Percentiles rank a stretch among this genome's conserved stretches.
Evolutionary conservation across 2,888 invertebrate species (phyloP).

Genomic region (Rapana venosa): DNA sequence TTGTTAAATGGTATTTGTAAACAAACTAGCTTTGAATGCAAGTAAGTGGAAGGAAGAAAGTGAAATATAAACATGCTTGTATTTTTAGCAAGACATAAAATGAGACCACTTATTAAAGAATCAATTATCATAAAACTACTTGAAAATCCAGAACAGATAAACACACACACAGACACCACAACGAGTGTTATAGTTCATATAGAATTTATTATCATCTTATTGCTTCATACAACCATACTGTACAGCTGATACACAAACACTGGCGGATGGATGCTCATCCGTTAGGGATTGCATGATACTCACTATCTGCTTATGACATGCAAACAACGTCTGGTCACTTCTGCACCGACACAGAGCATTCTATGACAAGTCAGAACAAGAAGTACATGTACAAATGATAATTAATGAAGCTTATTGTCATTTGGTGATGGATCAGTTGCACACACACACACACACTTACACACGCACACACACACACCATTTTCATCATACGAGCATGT

Average conservation of each 20-base stretch:
- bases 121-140: background rate
- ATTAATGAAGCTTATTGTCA: no score
- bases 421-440: background rate
- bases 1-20: no score
- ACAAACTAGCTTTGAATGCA: no score
- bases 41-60: background rate
- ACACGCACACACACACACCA: no score
- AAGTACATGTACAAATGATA: no score
- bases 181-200: background rate
- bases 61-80: background rate
- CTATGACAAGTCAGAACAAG: no score
- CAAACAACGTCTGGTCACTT: background rate
- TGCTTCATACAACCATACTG: constrained; percentile 25
- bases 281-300: background rate
- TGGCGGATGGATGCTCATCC: background rate
- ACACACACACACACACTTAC: background rate
- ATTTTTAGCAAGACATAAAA: background rate
- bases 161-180: background rate
- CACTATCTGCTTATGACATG: background rate
- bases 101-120: background rate
- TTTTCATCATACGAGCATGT: no score
- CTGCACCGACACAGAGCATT: no score
- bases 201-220: constrained; percentile 30
- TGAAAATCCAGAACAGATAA: background rate
- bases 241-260: constrained; percentile 8